phyloP scores from a whole-genome alignment of 2,888 invertebrate species.

The Phaedon cochleariae region DNA sequence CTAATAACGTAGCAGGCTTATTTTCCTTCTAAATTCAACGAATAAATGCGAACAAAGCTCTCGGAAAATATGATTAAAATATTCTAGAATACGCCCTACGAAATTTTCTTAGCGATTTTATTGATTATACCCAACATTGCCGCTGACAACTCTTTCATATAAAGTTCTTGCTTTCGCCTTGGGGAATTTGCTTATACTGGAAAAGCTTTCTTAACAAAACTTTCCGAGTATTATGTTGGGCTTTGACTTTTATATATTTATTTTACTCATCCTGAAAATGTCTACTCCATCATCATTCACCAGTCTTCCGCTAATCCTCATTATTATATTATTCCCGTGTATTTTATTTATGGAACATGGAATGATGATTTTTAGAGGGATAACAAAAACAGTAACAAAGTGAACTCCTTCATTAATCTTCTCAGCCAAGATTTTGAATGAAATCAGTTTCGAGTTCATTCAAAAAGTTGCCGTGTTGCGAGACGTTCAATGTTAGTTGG shows the following conservation, averaged over 20 bases:
- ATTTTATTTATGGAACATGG: neutral
- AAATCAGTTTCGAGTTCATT: neutral
- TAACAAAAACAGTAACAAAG: neutral
- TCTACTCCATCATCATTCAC: slow-evolving; percentile 6
- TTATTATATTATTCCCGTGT: slow-evolving; percentile 1
- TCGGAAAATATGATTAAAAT: slow-evolving; percentile 53
- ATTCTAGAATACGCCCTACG: slow-evolving; percentile 43
- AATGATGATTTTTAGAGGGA: neutral
- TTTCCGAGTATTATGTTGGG: slow-evolving; percentile 56
- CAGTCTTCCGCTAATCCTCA: neutral
- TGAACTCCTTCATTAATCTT: neutral
- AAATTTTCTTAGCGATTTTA: slow-evolving; percentile 52
- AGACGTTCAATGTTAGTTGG: too few relatives aligned
- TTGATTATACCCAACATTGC: slow-evolving; percentile 57
- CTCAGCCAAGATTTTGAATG: neutral
- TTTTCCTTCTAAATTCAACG: slow-evolving; percentile 37
- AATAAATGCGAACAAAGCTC: slow-evolving; percentile 47
- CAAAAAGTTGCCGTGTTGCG: too few relatives aligned
- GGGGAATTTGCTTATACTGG: slow-evolving; percentile 57
- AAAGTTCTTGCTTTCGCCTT: slow-evolving; percentile 57
- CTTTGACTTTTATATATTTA: slow-evolving; percentile 58
- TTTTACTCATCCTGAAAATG: slow-evolving; percentile 50
- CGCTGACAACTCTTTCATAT: slow-evolving; percentile 61
- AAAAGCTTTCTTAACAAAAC: slow-evolving; percentile 57
- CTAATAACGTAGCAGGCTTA: slow-evolving; percentile 16